Conservation (phyloP, 2,888 invertebrate genomes). For the Dorcus hopei region DNA sequence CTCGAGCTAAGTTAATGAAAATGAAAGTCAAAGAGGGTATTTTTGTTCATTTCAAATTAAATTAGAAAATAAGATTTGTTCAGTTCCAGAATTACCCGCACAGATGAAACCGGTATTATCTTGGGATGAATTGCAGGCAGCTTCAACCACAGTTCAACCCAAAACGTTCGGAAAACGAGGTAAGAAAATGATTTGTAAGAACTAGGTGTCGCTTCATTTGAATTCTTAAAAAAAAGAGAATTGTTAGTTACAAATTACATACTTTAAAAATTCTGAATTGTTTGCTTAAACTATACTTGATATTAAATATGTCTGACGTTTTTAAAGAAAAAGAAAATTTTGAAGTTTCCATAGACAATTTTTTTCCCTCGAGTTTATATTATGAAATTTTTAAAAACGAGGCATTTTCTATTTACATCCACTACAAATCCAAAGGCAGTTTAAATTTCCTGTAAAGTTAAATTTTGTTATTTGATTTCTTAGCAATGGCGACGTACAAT, state of each 20-base stretch:
- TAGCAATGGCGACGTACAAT: slow-evolving; percentile 66
- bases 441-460: neutral
- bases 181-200: slow-evolving; percentile 13
- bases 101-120: slow-evolving; percentile 20
- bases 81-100: neutral
- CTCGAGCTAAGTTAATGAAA: slow-evolving; percentile 52
- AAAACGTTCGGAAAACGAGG: slow-evolving; percentile 55
- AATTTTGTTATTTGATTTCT: slow-evolving; percentile 15
- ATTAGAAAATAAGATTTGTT: neutral
- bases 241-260: too few relatives aligned
- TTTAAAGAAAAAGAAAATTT: too few relatives aligned
- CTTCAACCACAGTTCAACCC: slow-evolving; percentile 55
- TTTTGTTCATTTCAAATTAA: slow-evolving; percentile 23
- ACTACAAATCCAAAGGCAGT: neutral
- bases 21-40: slow-evolving; percentile 50
- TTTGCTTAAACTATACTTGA: too few relatives aligned
- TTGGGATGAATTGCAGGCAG: slow-evolving; percentile 57
- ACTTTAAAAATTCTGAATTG: too few relatives aligned
- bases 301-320: too few relatives aligned
- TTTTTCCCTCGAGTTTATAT: too few relatives aligned
- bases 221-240: neutral
- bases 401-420: too few relatives aligned
- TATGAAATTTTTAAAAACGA: too few relatives aligned
- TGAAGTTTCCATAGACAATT: too few relatives aligned
- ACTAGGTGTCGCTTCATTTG: neutral